Evolutionary conservation across 2,797 vertebrate species (phyloP), one percentile per base, ranked within the genome.

Genomic region (Mormyrus hasselquistii): DNA sequence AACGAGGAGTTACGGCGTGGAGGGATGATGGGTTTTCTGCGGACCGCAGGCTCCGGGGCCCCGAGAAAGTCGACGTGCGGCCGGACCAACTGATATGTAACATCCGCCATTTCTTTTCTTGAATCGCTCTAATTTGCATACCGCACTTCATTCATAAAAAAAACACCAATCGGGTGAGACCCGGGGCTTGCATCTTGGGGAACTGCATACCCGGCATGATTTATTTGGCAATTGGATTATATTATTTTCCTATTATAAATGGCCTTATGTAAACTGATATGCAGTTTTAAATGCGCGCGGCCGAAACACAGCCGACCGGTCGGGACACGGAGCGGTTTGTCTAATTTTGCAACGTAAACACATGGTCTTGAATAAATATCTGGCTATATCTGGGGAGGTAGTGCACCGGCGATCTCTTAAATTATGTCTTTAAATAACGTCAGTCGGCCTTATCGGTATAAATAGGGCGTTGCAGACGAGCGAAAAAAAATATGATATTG

Each of bases 141-240:
- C 94, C 94, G 94, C 93, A 93, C 94, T 95, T 95, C 96, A 97
- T 97, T 97, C 96, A 97, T 96, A 97, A 96, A 96, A 95, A 93
- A 94, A 90, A 91, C 93, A 93, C 88, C 69, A 84, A 62, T 85
- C 82, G 82, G 55, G 52, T 55, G 69, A 62, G 88, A 47, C 82
- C 59, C n/a, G 16, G 55, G 41, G 44, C 93, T 92, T 94, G 49
- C 82, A 52, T 49, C n/a, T 85, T 52, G 25, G 82, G 82, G 41
- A 47, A 7, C 76, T 47, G 16, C 38, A 47, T 47, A n/a, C 76
- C 19, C 76, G 16, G n/a, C 19, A 8, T 82, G 16, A 47, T 47
- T 82, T 82, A 38, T 82, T 47, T 44, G 41, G 76, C 41, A 47
- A 19, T 82, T 16, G 41, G 19, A 82, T 82, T 82, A n/a, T 47